Conservation (phyloP, 2,888 invertebrate species). For the Tetrapedia diversipes region DNA sequence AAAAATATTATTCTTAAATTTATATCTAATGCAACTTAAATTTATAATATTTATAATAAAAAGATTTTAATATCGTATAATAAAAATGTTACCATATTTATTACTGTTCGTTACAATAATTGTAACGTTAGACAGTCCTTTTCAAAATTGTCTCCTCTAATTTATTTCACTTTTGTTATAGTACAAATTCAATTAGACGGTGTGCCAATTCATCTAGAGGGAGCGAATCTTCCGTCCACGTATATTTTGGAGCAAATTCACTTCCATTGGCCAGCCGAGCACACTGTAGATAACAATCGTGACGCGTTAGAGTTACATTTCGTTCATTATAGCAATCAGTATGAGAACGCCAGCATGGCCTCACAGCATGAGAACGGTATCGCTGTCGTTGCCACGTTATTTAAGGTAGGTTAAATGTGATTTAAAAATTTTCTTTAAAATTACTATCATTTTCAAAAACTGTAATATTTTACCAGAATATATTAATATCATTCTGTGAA, state of each 20-base stretch:
- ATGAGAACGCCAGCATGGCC: conserved; percentile 84
- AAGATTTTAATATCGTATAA: too few species aligned
- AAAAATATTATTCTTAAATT: too few species aligned
- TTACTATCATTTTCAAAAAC: background rate
- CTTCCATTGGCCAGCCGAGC: conserved; percentile 94
- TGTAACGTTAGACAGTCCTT: too few species aligned
- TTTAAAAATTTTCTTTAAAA: background rate
- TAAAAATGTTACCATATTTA: too few species aligned
- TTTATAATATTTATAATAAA: too few species aligned
- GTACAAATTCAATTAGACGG: conserved; percentile 70
- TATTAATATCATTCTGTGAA: too few species aligned
- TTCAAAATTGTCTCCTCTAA: background rate
- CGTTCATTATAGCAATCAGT: conserved; percentile 86
- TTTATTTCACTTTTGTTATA: conserved; percentile 34
- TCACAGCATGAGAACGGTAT: conserved; percentile 84
- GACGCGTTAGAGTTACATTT: conserved; percentile 87
- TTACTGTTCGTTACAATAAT: too few species aligned
- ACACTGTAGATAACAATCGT: conserved; percentile 87
- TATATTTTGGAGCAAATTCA: conserved; percentile 90
- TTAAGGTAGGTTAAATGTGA: conserved; percentile 83
- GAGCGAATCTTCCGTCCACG: conserved; percentile 85
- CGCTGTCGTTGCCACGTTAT: conserved; percentile 87
- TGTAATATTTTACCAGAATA: background rate
- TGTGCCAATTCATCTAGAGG: conserved; percentile 79
- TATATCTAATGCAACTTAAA: too few species aligned